Base-by-base conservation (phyloP, 2,113 vertebrate species). In the Tor tambroides region DNA sequence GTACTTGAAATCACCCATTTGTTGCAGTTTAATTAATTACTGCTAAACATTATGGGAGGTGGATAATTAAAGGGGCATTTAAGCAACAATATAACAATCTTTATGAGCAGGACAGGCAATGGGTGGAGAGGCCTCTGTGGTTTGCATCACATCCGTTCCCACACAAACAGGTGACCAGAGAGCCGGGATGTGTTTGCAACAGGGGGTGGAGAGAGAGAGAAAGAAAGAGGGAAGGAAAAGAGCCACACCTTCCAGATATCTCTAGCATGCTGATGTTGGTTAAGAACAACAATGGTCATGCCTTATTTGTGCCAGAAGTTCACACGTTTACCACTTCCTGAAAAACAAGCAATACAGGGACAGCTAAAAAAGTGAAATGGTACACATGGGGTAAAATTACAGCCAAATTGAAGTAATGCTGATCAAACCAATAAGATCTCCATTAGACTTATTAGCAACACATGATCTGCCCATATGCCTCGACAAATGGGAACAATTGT, bases 71-170 rank as follows among this genome's bases (percentile, higher is more conserved):
- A 79, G 26, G 28, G 65, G 4, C 46, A 77, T 46, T 51, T 32
- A 43, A 19, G 17, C 69, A 83, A 46, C 61, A 32, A 51, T 21
- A 71, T 6, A 76, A 56, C 72, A 32, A 10, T 28, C 21, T 30
- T 26, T 32, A 59, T 3, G 26, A 38, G 15, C 19, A 43, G 43
- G 26, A 41, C 32, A 75, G 61, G 85, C 38, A n/a, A 1, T 85
- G 84, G 91, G 92, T 82, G 89, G 80, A 76, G 54, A 8, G 51
- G 61, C 26, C 61, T 89, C 81, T 89, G 74, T 90, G 92, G 79
- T 84, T 78, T 81, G 11, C 65, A 67, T 80, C 78, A 38, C 86
- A 89, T 90, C 87, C 65, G 83, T 75, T 84, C 67, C 38, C 77
- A 86, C 15, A 67, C 41, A 80, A 82, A 83, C 59, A 87, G 75